phyloP scores from a whole-genome alignment of 2,797 vertebrate genomes.

The Melanotaenia trifasciata region DNA sequence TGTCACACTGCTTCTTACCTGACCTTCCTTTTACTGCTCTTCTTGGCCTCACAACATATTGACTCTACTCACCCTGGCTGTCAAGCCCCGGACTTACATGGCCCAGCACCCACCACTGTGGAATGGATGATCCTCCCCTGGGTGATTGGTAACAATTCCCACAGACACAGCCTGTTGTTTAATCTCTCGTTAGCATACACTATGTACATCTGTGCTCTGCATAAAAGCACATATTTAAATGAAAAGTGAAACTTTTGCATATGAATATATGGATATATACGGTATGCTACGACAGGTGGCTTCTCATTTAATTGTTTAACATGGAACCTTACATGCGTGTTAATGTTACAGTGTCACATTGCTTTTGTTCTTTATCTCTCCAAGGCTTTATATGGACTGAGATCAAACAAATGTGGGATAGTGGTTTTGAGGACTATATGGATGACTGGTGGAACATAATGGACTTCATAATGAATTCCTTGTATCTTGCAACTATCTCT shows the following conservation, averaged over 20 bases:
- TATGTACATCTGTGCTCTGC: conserved; percentile 5
- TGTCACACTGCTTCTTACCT: conserved; percentile 98
- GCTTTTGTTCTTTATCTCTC: conserved; percentile 24
- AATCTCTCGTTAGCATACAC: conserved; percentile 9
- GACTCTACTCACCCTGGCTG: conserved; percentile 79
- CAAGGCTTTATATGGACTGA: conserved; percentile 98
- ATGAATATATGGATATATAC: neutral
- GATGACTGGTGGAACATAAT: conserved; percentile 99
- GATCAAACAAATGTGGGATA: conserved; percentile 99
- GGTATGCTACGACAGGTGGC: neutral
- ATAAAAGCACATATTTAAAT: neutral
- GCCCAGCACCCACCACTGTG: conserved; percentile 90
- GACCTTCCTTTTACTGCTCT: conserved; percentile 95
- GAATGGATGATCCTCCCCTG: conserved; percentile 99
- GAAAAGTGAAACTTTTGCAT: neutral
- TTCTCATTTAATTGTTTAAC: neutral
- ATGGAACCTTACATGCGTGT: neutral
- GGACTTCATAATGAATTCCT: conserved; percentile 99
- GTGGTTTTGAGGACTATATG: conserved; percentile 94
- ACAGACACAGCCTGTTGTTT: neutral
- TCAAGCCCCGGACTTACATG: conserved; percentile 86
- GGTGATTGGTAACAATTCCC: conserved; percentile 92
- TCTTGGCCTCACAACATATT: conserved; percentile 95
- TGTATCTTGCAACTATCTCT: conserved; percentile 97
- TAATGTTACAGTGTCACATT: neutral